Evolutionary conservation across 2,113 vertebrate genomes (phyloP), one percentile per base, ranked within the genome.

Genomic region (Onychostruthus taczanowskii): DNA sequence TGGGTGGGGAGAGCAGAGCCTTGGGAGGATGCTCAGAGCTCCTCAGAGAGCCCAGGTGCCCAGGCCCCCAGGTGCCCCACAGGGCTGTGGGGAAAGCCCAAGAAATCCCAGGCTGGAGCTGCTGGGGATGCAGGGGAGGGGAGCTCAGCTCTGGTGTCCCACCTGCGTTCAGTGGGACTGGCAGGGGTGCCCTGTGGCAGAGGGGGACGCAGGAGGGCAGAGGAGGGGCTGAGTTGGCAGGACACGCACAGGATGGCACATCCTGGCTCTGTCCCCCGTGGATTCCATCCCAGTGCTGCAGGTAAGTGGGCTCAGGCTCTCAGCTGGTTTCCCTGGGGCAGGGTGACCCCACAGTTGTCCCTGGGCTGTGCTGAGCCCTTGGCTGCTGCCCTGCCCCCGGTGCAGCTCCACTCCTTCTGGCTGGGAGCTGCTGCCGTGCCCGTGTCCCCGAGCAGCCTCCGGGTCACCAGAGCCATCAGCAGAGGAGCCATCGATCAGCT

Each of bases 351-450:
- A 3, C 11, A 24, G 5, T 0, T 16, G 9, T 6, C 16, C 14
- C 31, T 1, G 13, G 56, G 31, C 35, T 44, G 27, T 3, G 30
- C 4, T 37, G 33, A 27, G 22, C 78, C 52, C 18, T 20, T 26
- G 33, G 56, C 69, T 49, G 47, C 52, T 16, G 44, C 37, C 30
- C 52, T 26, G 69, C 50, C 23, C 24, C 43, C 62, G 6, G 22
- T 3, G 44, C 0, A 1, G 1, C 41, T 35, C n/a, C 30, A 0
- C 18, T 24, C 1, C 15, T 6, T 3, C 1, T 8, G 91, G 70
- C 43, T 4, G 16, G 10, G 21, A 63, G 30, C 69, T 43, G 63
- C 78, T 28, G 63, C 81, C 62, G 81, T 50, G 14, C 59, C 19
- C 6, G 10, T 37, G 3, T 18, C 3, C 44, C 56, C 68, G 55